phyloP scores from a whole-genome alignment of 2,113 vertebrate species.

The Calidris pugnax region DNA sequence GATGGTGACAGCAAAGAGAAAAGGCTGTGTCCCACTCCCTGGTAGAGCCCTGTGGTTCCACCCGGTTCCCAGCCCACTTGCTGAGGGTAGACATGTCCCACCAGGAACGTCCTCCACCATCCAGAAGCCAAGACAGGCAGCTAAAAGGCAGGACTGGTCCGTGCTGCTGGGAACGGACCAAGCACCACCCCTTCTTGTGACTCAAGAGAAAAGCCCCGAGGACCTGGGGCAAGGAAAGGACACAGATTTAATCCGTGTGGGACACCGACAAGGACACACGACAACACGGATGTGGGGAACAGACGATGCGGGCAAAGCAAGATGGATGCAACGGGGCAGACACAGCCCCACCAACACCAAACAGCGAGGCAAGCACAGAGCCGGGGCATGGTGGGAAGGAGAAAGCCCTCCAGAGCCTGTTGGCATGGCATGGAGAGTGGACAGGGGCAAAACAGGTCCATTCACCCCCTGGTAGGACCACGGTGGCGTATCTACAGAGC shows the following conservation, averaged over 20 bases:
- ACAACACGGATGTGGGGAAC: not conserved
- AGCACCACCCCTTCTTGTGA: not conserved
- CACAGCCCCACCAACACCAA: not conserved
- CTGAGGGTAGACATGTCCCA: not conserved
- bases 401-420: not conserved
- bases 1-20: not conserved
- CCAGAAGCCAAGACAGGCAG: not conserved
- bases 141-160: not conserved
- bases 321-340: conserved; percentile 10
- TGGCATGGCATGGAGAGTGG: not conserved
- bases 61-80: not conserved
- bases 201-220: not conserved
- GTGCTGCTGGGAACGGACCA: not conserved
- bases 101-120: not conserved
- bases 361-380: not conserved
- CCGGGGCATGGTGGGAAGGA: fast-evolving
- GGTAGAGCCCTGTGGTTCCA: not conserved
- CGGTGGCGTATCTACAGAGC: not conserved
- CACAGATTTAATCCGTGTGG: not conserved
- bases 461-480: not conserved
- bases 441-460: not conserved
- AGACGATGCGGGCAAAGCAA: not conserved
- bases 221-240: not conserved
- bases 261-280: not conserved
- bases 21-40: not conserved